phyloP scores from a whole-genome alignment of 2,113 vertebrate species.

The Caretta caretta region DNA sequence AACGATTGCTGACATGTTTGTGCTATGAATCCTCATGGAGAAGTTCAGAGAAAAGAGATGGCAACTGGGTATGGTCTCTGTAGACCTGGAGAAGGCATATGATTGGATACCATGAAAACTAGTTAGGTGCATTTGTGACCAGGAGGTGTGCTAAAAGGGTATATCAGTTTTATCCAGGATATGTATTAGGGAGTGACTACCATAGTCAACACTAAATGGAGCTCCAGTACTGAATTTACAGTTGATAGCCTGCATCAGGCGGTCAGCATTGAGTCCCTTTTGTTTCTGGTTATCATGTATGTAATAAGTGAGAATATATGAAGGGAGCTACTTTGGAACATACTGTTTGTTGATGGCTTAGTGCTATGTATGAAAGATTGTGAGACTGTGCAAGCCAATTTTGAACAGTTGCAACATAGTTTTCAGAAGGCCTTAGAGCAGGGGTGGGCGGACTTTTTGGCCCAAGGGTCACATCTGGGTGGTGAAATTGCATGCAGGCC shows the following conservation, averaged over 20 bases:
- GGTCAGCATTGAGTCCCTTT: no score
- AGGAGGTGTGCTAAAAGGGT: no score
- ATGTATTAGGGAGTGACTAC: no score
- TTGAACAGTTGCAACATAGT: background rate
- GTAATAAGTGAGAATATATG: background rate
- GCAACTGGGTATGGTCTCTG: no score
- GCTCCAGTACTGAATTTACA: no score
- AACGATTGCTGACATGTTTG: no score
- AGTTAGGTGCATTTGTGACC: background rate
- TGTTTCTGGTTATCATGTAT: background rate
- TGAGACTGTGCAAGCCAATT: background rate
- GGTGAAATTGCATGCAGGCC: no score
- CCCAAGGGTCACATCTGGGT: no score
- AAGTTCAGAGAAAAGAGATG: background rate
- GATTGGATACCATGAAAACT: background rate
- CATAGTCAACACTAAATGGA: no score
- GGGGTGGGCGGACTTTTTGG: no score
- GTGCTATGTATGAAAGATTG: background rate
- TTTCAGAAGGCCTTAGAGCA: background rate
- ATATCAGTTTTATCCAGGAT: no score
- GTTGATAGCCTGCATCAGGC: no score
- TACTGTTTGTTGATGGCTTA: background rate
- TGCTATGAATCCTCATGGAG: background rate
- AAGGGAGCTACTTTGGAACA: background rate
- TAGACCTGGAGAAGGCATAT: background rate